Base-by-base conservation (phyloP, 2,888 invertebrate genomes). In the Noctua pronuba region DNA sequence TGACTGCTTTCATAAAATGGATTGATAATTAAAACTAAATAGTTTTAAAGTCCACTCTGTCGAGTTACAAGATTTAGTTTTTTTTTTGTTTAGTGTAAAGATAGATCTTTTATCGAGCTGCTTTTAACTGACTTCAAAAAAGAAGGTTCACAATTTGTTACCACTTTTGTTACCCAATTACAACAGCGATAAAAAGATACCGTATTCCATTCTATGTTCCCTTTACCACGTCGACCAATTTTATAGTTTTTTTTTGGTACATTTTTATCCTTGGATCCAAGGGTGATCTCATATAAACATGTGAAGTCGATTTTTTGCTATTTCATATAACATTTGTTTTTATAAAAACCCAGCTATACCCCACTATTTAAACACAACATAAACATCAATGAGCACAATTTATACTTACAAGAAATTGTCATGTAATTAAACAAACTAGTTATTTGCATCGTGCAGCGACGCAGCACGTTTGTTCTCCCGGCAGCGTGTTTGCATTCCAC, bases 371-470 rank as follows among this genome's bases (percentile, higher is more conserved):
- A n/a, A 70, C 16, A 70, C 24, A 35, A 60, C 8, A 31, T 38
- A 10, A 21, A 24, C 24, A 24, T 38, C 16, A 44, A 79, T 31
- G 24, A 66, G 6, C 7, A 38, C 52, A 4, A 67, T n/a, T 5
- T 49, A 31, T 28, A n/a, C 11, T 7, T 55, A 62, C 24, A 67
- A 78, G 16, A 71, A 55, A 67, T 67, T 41, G 66, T 67, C 52
- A 67, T 31, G 52, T 67, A 71, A 78, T 80, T 83, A 80, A 78
- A 83, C 52, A 70, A 70, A 71, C 60, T 55, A 71, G 60, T 28
- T 67, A 78, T 83, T 80, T 83, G 60, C 83, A 77, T 67, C 78
- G 64, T 52, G 35, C 16, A 71, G 52, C 78, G 52, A 35, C 8
- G 31, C n/a, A 66, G 35, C 44, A n/a, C 38, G 71, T 35, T 77